Percentiles rank a stretch among this genome's conserved stretches.
These are phyloP conservation scores for Aurelia coerulea DNA, from an alignment of 30 jellyfish, hydroid and myxozoan species.

Conservation along the genomic window DNA sequence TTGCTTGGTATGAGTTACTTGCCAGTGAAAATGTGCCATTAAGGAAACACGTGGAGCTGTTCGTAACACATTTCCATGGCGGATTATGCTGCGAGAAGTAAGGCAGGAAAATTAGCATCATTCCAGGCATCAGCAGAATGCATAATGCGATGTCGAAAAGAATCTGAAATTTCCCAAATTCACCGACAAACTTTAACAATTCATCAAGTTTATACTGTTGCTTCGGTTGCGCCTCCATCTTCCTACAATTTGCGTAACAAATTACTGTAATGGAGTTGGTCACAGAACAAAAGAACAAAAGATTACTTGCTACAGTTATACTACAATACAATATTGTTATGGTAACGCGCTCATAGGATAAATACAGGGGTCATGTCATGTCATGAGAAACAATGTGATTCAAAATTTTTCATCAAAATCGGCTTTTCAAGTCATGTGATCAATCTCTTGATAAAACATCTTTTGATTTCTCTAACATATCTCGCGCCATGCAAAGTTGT, in stretches of 20 bases:
- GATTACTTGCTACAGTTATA: no score
- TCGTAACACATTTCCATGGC: constrained; percentile 82
- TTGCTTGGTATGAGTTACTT: constrained; percentile 6
- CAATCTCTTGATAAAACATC: no score
- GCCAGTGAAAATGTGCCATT: constrained; percentile 49
- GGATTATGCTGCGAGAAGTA: constrained; percentile 92
- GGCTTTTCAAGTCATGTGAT: no score
- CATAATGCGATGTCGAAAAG: constrained; percentile 60
- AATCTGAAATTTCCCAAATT: constrained; percentile 82
- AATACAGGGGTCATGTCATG: no score
- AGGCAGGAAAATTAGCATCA: constrained; percentile 73
- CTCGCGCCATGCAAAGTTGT: no score
- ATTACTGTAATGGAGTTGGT: no score
- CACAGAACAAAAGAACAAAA: no score
- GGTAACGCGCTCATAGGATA: no score
- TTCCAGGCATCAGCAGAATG: constrained; percentile 68
- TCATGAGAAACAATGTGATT: no score
- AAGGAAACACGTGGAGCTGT: constrained; percentile 78
- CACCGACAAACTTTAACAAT: constrained; percentile 82
- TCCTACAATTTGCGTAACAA: neutral
- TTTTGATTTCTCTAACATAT: no score
- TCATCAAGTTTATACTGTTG: constrained; percentile 57
- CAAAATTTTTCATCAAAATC: no score
- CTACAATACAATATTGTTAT: no score
- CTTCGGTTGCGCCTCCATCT: neutral